Conservation (phyloP, 1,140 invertebrate genomes). For the Glossosoma conforme region DNA sequence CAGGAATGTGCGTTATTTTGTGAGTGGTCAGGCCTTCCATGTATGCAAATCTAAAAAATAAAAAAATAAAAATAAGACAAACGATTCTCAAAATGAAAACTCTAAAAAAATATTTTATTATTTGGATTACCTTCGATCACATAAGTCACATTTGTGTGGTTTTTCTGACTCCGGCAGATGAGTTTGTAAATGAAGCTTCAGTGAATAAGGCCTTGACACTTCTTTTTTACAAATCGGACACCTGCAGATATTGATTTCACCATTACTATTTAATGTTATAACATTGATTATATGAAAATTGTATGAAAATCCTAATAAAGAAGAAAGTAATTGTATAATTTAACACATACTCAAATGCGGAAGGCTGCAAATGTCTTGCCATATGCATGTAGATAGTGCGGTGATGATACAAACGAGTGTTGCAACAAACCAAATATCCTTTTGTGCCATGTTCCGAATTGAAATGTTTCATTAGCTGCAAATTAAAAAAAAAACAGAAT, state of each 20-base stretch:
- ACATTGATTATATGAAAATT: neutral
- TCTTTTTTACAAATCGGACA: slow-evolving; percentile 26
- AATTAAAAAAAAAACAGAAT: slow-evolving; percentile 6
- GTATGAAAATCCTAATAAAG: slow-evolving; percentile 1
- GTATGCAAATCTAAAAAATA: slow-evolving; percentile 22
- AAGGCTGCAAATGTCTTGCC: slow-evolving; percentile 25
- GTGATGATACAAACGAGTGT: slow-evolving; percentile 16
- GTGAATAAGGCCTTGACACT: slow-evolving; percentile 18
- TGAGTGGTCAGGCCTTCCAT: slow-evolving; percentile 13
- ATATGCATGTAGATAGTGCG: slow-evolving; percentile 22
- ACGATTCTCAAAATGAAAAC: too few species aligned
- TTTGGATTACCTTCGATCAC: slow-evolving; percentile 13
- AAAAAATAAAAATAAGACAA: too few species aligned
- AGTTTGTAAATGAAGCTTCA: slow-evolving; percentile 21
- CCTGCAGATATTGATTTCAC: slow-evolving; percentile 11
- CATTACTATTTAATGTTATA: slow-evolving; percentile 2
- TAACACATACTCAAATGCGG: slow-evolving; percentile 24
- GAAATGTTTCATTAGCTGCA: slow-evolving; percentile 25
- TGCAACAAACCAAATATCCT: slow-evolving; percentile 26
- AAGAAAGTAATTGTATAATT: slow-evolving; percentile 4
- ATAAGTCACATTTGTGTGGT: slow-evolving; percentile 22
- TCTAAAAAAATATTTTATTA: too few species aligned
- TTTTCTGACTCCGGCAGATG: slow-evolving; percentile 21
- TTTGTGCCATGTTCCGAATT: slow-evolving; percentile 9
- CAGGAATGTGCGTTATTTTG: slow-evolving; percentile 18